Evolutionary conservation across 2,888 invertebrate species (phyloP).

Genomic region (Linnaemya vulpina): DNA sequence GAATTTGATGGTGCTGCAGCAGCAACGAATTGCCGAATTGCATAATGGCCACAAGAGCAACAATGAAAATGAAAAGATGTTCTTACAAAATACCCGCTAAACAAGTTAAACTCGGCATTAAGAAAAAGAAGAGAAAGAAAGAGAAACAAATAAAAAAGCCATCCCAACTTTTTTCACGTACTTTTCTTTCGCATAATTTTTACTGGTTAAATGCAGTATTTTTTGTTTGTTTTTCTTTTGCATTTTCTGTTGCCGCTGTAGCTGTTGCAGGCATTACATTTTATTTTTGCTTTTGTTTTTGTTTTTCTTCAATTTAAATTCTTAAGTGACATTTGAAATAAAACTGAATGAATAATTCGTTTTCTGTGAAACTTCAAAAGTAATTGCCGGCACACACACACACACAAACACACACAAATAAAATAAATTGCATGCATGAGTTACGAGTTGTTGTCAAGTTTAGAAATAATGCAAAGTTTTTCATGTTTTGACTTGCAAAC

Average conservation of each 20-base stretch:
- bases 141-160: constrained; percentile 42
- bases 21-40: neutral
- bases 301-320: constrained; percentile 63
- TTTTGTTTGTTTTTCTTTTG: constrained; percentile 15
- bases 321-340: constrained; percentile 65
- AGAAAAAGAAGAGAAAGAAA: constrained; percentile 1
- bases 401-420: neutral
- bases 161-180: constrained; percentile 27
- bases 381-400: constrained; percentile 37
- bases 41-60: constrained; percentile 54
- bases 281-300: constrained; percentile 27
- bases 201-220: neutral
- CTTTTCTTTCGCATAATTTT: constrained; percentile 18
- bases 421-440: constrained; percentile 17
- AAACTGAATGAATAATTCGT: constrained; percentile 61
- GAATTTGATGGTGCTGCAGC: neutral
- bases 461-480: constrained; percentile 32
- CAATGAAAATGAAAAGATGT: constrained; percentile 43
- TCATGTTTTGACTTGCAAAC: constrained; percentile 47
- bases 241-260: constrained; percentile 8
- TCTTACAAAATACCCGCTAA: constrained; percentile 10
- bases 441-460: constrained; percentile 52
- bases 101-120: constrained; percentile 33
- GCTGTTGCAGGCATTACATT: constrained; percentile 14
- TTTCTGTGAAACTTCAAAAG: constrained; percentile 42